A percentile compares a stretch with the other conserved stretches of the same genome.
phyloP scores from a whole-genome alignment of 2,797 vertebrate species.

The Clangula hyemalis region DNA sequence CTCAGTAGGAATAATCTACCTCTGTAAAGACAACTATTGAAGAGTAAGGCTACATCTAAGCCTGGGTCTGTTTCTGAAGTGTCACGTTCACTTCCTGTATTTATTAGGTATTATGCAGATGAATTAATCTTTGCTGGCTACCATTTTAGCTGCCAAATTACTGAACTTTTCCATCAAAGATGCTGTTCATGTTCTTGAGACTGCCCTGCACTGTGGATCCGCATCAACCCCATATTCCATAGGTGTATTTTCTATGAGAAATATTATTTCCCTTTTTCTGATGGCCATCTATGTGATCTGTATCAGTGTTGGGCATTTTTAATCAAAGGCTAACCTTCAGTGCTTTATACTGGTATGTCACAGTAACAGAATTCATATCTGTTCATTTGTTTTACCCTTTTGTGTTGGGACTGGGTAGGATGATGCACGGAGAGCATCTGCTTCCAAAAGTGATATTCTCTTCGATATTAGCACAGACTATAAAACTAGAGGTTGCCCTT shows the following conservation, averaged over 20 bases:
- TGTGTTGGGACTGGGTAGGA: not conserved
- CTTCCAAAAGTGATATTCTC: conserved; percentile 1
- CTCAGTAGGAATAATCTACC: not conserved
- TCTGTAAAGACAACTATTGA: not conserved
- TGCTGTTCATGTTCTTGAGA: not conserved
- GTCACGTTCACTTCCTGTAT: not conserved
- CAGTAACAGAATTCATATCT: not conserved
- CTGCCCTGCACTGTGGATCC: not conserved
- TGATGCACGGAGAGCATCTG: not conserved
- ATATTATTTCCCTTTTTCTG: not conserved
- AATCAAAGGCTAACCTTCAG: not conserved
- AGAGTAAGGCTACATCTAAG: not conserved
- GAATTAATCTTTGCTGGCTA: not conserved
- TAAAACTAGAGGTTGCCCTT: not conserved
- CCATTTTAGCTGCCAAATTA: not conserved
- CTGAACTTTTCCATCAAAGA: not conserved
- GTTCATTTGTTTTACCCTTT: not conserved
- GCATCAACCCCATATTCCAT: not conserved
- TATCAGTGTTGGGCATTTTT: not conserved
- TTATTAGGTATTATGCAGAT: conserved; percentile 8
- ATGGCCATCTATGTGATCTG: not conserved
- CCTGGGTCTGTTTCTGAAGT: not conserved
- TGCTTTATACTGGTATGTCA: not conserved
- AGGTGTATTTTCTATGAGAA: not conserved
- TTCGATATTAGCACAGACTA: not conserved